Evolutionary conservation across 2,797 vertebrate species (phyloP).

Genomic region (Podarcis lilfordi): DNA sequence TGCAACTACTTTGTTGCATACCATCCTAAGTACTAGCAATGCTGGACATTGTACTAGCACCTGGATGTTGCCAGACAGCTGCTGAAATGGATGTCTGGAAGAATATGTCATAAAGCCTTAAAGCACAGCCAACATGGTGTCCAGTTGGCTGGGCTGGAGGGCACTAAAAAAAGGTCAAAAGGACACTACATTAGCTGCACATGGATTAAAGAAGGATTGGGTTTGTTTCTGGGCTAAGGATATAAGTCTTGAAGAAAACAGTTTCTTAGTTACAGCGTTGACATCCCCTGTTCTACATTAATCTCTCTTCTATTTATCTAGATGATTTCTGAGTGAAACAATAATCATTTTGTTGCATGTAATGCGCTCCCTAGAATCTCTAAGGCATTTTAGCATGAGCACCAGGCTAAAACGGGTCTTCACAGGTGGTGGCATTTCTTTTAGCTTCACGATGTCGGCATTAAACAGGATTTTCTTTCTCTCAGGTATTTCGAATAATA

Average conservation of each 20-base stretch:
- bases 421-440: neutral
- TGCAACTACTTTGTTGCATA: too few relatives aligned
- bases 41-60: neutral
- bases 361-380: neutral
- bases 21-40: neutral
- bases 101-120: neutral
- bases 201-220: neutral
- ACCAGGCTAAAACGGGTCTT: neutral
- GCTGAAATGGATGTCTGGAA: neutral
- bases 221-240: neutral
- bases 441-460: slow-evolving; percentile 46
- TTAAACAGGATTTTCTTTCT: slow-evolving; percentile 48
- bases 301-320: neutral
- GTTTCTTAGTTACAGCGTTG: neutral
- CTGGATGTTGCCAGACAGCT: neutral
- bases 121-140: neutral
- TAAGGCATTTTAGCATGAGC: neutral
- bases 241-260: neutral
- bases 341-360: neutral
- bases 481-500: slow-evolving; percentile 60
- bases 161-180: neutral
- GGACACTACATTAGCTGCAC: neutral
- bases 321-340: neutral
- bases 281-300: neutral
- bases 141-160: neutral